Base-by-base conservation (phyloP, 2,797 vertebrate genomes). In the Chromobotia macracanthus region DNA sequence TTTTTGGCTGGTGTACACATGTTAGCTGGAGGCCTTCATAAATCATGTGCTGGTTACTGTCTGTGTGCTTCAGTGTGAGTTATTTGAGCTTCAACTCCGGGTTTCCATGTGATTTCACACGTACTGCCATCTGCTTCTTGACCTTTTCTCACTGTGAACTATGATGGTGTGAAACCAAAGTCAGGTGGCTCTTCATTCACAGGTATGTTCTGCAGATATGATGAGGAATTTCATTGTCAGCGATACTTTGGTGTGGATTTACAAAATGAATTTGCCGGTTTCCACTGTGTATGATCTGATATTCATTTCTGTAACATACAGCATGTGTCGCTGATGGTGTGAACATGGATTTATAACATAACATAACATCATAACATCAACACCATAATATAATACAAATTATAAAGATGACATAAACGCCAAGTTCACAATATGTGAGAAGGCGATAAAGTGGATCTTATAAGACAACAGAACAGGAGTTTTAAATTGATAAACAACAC, bases 71-170 rank as follows among this genome's bases (percentile, higher is more conserved):
- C 77, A 72, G 3, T 48, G n/a, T n/a, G 44, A 72, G 19, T 44
- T 58, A 23, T 75, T 76, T 31, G 61, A 80, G 73, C 80, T 80
- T 61, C 55, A 46, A 38, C 55, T 21, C 66, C 80, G 48, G 23
- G 51, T 28, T 71, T 82, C 72, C 56, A 31, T 38, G 63, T 81
- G 67, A 63, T 67, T 79, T 80, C 77, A 71, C 76, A 55, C 66
- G 56, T 46, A 9, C 8, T 18, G 73, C 72, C 83, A 84, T 80
- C 78, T 84, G 80, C 55, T 65, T 50, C 19, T 28, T 83, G 84
- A 79, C 79, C 67, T 81, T 79, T 71, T 79, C 73, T 67, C 72
- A 71, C 25, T 46, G 53, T 79, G 69, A 77, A 72, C 75, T 35
- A 12, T 11, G 48, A 18, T 41, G 65, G 55, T 68, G 51, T 79